A percentile compares a stretch with the other conserved stretches of the same genome.
Evolutionary conservation across 2,888 invertebrate species (phyloP).

Genomic region (Polydrusus tereticollis): DNA sequence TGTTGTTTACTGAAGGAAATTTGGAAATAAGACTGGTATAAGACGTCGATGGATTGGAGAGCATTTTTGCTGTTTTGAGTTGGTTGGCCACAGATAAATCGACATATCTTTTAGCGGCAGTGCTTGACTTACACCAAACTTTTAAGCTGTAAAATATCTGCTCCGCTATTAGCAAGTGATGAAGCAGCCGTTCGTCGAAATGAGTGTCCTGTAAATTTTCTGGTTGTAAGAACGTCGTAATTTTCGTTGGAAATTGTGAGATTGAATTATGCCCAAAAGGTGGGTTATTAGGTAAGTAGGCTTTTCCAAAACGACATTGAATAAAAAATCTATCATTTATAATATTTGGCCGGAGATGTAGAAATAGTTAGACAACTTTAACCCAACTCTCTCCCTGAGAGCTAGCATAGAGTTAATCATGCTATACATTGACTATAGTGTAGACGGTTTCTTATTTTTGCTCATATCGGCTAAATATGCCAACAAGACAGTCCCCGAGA

Average conservation of each 20-base stretch:
- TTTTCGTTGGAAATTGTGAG: background rate
- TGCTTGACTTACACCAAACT: conserved; percentile 60
- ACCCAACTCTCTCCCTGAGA: too few species aligned
- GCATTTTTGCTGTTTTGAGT: too few species aligned
- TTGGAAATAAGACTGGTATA: background rate
- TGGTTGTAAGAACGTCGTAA: background rate
- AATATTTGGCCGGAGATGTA: background rate
- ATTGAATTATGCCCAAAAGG: background rate
- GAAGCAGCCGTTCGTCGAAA: background rate
- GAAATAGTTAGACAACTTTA: background rate
- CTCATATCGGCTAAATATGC: too few species aligned
- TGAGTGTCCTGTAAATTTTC: background rate
- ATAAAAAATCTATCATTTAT: background rate
- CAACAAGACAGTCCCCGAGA: too few species aligned
- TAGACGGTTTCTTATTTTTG: too few species aligned
- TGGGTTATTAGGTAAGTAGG: background rate
- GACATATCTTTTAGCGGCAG: conserved; percentile 47
- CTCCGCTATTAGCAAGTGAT: background rate
- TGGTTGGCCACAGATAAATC: background rate
- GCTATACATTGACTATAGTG: too few species aligned
- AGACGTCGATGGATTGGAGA: too few species aligned
- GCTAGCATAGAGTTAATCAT: too few species aligned
- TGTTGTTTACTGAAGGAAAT: too few species aligned
- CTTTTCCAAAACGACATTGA: background rate
- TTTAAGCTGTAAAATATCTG: conserved; percentile 62